Conservation (phyloP, 2,113 vertebrate genomes). For the Lophotis ruficrista region DNA sequence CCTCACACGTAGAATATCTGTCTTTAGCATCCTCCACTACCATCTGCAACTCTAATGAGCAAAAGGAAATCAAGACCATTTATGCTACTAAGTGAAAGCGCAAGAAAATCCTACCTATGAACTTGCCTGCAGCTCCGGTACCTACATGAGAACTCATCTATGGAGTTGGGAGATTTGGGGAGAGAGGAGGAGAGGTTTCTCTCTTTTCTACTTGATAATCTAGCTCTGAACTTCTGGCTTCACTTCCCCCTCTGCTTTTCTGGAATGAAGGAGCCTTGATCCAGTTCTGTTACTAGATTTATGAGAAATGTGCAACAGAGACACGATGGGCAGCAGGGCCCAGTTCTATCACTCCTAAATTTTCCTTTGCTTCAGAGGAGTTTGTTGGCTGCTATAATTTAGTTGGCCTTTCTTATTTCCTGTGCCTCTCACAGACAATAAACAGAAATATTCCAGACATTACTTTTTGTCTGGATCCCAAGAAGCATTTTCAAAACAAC, state of each 20-base stretch:
- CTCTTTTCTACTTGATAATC: not conserved
- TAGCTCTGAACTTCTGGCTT: not conserved
- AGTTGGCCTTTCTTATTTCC: slow-evolving; percentile 31
- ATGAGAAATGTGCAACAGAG: not conserved
- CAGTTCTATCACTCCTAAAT: slow-evolving; percentile 5
- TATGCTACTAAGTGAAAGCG: not conserved
- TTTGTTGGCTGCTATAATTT: slow-evolving; percentile 12
- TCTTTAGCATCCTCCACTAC: not conserved
- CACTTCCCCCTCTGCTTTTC: not conserved
- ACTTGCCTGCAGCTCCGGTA: not conserved
- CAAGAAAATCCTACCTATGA: not conserved
- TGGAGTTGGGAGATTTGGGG: not conserved
- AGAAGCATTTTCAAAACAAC: slow-evolving; percentile 37
- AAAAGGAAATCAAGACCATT: not conserved
- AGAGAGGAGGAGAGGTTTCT: not conserved
- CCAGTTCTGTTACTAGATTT: not conserved
- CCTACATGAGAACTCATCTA: not conserved
- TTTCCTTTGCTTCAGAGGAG: slow-evolving; percentile 18
- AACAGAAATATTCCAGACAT: slow-evolving; percentile 60
- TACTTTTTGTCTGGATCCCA: slow-evolving; percentile 41
- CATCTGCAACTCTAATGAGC: not conserved
- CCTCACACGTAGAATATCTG: not conserved
- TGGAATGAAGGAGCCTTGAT: not conserved
- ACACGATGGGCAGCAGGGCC: not conserved
- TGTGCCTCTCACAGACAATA: slow-evolving; percentile 46